phyloP scores from a whole-genome alignment of 2,888 invertebrate genomes.

The Aphodius sticticus region DNA sequence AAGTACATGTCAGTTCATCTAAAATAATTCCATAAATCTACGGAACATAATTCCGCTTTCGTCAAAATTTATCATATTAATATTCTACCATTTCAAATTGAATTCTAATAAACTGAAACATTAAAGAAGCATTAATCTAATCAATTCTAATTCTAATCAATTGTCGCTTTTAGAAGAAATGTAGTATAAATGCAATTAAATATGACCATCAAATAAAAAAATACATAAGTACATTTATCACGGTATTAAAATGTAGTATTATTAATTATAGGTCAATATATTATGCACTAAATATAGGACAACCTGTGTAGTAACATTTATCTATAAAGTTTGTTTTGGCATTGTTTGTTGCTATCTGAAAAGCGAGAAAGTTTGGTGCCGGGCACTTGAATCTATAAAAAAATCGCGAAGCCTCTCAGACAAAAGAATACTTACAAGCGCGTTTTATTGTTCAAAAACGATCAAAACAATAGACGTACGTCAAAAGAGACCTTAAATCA shows the following conservation, averaged over 20 bases:
- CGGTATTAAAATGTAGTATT: not conserved
- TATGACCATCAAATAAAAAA: not conserved
- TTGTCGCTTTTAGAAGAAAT: not conserved
- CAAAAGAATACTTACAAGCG: not conserved
- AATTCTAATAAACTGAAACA: not conserved
- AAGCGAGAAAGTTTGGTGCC: not conserved
- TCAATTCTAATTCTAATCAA: too few species aligned
- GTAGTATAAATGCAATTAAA: too few species aligned
- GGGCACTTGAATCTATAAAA: not conserved
- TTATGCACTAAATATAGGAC: not conserved
- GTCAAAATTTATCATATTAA: too few species aligned
- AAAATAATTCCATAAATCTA: not conserved
- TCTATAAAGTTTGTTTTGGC: not conserved
- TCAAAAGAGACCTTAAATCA: not conserved
- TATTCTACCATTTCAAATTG: too few species aligned
- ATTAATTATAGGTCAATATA: not conserved
- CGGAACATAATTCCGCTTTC: too few species aligned
- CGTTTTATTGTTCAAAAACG: constrained; percentile 8
- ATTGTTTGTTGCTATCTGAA: constrained; percentile 4
- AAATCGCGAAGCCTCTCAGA: not conserved
- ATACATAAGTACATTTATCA: not conserved
- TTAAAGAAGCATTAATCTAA: not conserved
- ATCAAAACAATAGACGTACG: constrained; percentile 5
- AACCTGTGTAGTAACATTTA: not conserved
- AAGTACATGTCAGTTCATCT: not conserved